Conservation (phyloP, 2,797 vertebrate genomes). For the Mallotus villosus region DNA sequence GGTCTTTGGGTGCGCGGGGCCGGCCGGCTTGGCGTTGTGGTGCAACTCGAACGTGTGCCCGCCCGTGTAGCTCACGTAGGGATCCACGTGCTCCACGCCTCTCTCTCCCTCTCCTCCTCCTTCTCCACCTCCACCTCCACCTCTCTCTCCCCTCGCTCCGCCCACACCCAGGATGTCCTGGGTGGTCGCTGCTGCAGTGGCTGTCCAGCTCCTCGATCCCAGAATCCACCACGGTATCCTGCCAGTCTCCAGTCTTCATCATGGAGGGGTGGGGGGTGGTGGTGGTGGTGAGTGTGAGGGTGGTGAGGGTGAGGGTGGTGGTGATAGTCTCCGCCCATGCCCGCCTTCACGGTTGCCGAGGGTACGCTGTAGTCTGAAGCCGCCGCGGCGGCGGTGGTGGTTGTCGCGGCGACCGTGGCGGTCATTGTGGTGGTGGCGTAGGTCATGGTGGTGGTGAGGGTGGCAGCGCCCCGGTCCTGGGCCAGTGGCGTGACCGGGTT, state of each 20-base stretch:
- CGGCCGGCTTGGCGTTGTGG: conserved; percentile 70
- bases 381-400: conserved; percentile 62
- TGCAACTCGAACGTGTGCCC: conserved; percentile 81
- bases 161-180: conserved; percentile 83
- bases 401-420: conserved; percentile 57
- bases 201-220: conserved; percentile 92
- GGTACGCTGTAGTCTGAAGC: conserved; percentile 62
- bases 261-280: conserved; percentile 43
- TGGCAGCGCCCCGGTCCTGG: conserved; percentile 68
- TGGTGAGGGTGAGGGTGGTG: conserved; percentile 37
- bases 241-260: conserved; percentile 82
- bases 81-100: conserved; percentile 80
- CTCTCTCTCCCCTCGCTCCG: conserved; percentile 62
- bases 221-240: conserved; percentile 81
- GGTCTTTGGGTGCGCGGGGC: conserved; percentile 71
- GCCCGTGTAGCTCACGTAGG: conserved; percentile 80
- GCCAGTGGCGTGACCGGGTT: conserved; percentile 33
- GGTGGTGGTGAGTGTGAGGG: conserved; percentile 45
- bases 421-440: conserved; percentile 74
- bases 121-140: conserved; percentile 30
- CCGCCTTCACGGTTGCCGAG: conserved; percentile 53
- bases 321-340: conserved; percentile 50
- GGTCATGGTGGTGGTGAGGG: conserved; percentile 70
- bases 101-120: conserved; percentile 61
- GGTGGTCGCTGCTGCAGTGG: conserved; percentile 88